These are phyloP conservation scores for Junco hyemalis DNA, from an alignment of 2,113 vertebrate species.

Conservation along the genomic window DNA sequence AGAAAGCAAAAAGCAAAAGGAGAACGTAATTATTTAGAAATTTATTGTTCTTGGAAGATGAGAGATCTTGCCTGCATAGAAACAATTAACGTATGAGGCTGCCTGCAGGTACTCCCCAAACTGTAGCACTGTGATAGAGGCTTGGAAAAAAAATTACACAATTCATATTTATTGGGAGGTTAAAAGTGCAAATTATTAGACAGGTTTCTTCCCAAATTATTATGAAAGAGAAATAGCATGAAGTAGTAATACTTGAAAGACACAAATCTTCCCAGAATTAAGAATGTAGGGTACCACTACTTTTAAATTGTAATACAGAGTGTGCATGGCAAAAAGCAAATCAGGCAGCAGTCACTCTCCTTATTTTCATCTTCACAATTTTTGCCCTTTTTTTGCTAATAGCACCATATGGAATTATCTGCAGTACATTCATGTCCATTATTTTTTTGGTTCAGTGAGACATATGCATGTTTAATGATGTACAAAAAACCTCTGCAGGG, in stretches of 20 bases:
- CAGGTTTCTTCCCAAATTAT: neutral
- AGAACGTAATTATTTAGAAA: constrained; percentile 32
- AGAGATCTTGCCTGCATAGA: neutral
- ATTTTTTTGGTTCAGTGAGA: neutral
- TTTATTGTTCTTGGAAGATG: constrained; percentile 26
- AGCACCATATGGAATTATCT: neutral
- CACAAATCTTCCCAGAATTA: neutral
- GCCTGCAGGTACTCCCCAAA: neutral
- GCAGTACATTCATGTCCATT: neutral
- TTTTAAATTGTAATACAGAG: neutral
- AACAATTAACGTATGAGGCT: neutral
- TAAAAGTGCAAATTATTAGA: neutral
- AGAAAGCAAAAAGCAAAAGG: constrained; percentile 8
- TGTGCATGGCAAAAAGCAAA: neutral
- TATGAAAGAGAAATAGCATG: neutral
- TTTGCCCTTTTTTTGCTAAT: neutral
- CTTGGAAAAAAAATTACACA: neutral
- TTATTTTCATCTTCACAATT: neutral
- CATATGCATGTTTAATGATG: neutral
- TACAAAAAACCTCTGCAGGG: neutral
- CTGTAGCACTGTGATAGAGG: neutral
- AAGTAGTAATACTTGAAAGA: neutral
- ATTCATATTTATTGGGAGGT: neutral
- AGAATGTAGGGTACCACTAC: neutral
- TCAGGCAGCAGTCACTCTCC: neutral